These are phyloP conservation scores for Lasioglossum morio DNA, from an alignment of 2,888 invertebrate species.

Conservation along the genomic window DNA sequence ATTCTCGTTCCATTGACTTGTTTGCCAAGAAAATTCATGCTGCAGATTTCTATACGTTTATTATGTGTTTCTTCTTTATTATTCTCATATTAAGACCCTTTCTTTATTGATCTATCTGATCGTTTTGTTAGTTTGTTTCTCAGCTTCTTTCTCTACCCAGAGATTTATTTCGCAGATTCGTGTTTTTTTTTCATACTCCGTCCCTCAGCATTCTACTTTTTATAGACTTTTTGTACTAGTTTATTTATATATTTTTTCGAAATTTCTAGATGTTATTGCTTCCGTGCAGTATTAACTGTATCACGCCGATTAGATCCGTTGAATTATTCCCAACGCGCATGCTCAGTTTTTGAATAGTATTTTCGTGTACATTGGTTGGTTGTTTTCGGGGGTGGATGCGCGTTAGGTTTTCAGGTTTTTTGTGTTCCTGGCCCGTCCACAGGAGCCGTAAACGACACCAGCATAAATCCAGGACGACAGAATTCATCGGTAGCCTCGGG, in stretches of 20 bases:
- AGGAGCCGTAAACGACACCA: conserved; percentile 51
- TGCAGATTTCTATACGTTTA: neutral
- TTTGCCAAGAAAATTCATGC: conserved; percentile 38
- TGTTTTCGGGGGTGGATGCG: neutral
- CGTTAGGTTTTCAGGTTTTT: neutral
- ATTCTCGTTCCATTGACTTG: conserved; percentile 60
- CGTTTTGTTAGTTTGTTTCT: too few species aligned
- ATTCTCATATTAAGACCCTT: neutral
- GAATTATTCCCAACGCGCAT: neutral
- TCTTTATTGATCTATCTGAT: neutral
- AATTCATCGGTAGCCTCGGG: conserved; percentile 53
- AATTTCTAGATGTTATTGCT: neutral
- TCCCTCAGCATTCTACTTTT: neutral
- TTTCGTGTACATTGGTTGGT: neutral
- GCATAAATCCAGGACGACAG: conserved; percentile 64
- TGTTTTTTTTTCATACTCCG: neutral
- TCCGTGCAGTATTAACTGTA: neutral
- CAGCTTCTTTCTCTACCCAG: neutral
- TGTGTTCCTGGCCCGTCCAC: conserved; percentile 16
- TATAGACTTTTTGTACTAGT: too few species aligned
- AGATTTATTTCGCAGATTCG: neutral
- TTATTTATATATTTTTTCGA: too few species aligned
- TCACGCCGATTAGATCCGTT: neutral
- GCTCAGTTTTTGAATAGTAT: neutral
- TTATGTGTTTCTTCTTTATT: neutral